These are phyloP conservation scores for Ornithoptera alexandrae DNA, from an alignment of 2,888 invertebrate species.

Conservation along the genomic window DNA sequence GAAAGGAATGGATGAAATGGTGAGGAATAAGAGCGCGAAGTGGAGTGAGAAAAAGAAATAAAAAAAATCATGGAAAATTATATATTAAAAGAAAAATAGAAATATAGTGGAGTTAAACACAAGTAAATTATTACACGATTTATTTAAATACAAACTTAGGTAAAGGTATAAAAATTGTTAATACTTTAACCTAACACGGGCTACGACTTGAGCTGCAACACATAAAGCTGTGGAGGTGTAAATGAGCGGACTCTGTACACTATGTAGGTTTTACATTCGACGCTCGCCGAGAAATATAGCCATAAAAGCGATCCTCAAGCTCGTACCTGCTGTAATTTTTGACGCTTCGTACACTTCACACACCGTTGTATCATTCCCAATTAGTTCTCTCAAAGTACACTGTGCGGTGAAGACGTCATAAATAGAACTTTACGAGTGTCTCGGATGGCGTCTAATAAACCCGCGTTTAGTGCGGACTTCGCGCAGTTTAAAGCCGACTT, in stretches of 20 bases:
- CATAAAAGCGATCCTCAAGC: slow-evolving; percentile 34
- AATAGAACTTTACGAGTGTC: slow-evolving; percentile 56
- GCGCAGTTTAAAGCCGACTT: slow-evolving; percentile 46
- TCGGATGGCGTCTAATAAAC: slow-evolving; percentile 58
- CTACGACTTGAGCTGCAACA: too few relatives aligned
- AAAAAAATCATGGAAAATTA: too few relatives aligned
- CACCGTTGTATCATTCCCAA: slow-evolving; percentile 51
- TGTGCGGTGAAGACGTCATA: slow-evolving; percentile 51
- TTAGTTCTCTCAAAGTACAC: slow-evolving; percentile 53
- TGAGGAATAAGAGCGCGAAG: too few relatives aligned
- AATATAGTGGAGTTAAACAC: too few relatives aligned
- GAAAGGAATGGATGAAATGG: too few relatives aligned
- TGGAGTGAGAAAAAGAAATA: too few relatives aligned
- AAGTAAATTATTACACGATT: too few relatives aligned
- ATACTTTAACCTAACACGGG: too few relatives aligned
- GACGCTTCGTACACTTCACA: slow-evolving; percentile 33
- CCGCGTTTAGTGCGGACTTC: slow-evolving; percentile 53
- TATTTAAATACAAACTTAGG: too few relatives aligned
- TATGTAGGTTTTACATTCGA: slow-evolving; percentile 29
- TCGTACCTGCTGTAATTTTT: slow-evolving; percentile 30
- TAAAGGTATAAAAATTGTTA: too few relatives aligned
- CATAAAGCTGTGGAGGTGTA: slow-evolving; percentile 4
- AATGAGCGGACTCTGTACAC: slow-evolving; percentile 23
- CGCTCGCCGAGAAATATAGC: slow-evolving; percentile 32
- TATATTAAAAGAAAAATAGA: too few relatives aligned